Evolutionary conservation across 2,888 invertebrate genomes (phyloP).

Genomic region (Scaptomyza polygonia): DNA sequence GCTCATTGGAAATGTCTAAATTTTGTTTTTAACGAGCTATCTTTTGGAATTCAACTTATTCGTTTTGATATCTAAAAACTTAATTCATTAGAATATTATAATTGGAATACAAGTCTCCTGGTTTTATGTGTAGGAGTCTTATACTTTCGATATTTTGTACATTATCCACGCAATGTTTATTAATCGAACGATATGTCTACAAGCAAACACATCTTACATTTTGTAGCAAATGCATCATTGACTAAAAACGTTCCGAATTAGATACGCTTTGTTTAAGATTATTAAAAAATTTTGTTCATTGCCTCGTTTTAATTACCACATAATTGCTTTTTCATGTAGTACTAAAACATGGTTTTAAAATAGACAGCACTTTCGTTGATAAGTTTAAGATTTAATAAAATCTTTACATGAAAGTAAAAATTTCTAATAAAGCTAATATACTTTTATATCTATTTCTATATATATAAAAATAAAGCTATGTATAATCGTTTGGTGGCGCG

Average conservation of each 20-base stretch:
- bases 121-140: not conserved
- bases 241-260: conserved; percentile 47
- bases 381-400: conserved; percentile 3
- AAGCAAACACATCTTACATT: conserved; percentile 11
- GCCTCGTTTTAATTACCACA: conserved; percentile 27
- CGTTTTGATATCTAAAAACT: too few species aligned
- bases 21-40: not conserved
- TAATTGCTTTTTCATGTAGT: conserved; percentile 16
- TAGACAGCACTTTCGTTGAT: conserved; percentile 3
- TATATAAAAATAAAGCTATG: conserved; percentile 27
- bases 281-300: conserved; percentile 16
- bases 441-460: conserved; percentile 15
- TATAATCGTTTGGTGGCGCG: conserved; percentile 50
- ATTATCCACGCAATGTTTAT: conserved; percentile 1
- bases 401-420: conserved; percentile 54
- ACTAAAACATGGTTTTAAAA: conserved; percentile 10
- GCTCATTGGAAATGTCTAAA: conserved; percentile 58
- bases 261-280: conserved; percentile 59
- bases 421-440: conserved; percentile 53
- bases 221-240: conserved; percentile 52
- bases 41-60: too few species aligned
- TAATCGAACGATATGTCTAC: conserved; percentile 10
- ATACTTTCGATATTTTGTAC: not conserved
- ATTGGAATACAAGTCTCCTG: too few species aligned
- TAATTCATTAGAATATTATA: too few species aligned